These are phyloP conservation scores for Grantiella picta DNA, from an alignment of 2,113 vertebrate species.

Conservation along the genomic window DNA sequence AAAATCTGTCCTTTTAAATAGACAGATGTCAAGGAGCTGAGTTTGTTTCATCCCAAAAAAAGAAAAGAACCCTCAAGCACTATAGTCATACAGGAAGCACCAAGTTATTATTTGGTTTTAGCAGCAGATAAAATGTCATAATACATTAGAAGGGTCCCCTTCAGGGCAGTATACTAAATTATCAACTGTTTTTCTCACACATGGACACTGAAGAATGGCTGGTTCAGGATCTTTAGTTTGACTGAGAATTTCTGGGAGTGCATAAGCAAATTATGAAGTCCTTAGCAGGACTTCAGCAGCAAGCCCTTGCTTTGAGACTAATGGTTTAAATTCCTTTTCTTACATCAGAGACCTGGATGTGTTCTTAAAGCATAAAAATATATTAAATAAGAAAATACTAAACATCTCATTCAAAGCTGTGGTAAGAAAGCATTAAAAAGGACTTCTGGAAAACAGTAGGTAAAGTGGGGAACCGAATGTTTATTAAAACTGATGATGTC, in stretches of 20 bases:
- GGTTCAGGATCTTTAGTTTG: neutral
- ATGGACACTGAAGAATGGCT: neutral
- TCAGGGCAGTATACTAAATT: neutral
- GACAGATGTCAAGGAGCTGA: neutral
- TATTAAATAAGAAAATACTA: neutral
- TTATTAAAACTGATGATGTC: neutral
- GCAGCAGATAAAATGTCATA: neutral
- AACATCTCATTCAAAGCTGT: neutral
- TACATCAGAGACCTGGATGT: neutral
- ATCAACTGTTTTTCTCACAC: neutral
- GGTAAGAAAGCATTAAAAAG: neutral
- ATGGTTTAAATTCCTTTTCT: neutral
- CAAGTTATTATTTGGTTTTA: neutral
- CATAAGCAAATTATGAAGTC: neutral
- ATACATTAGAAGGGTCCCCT: neutral
- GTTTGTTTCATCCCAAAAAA: neutral
- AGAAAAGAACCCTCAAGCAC: neutral
- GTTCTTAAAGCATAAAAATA: neutral
- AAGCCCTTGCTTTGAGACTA: neutral
- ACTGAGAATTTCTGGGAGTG: neutral
- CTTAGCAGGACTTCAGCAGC: neutral
- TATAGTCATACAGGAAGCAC: fast-evolving
- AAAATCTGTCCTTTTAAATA: neutral
- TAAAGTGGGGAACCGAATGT: neutral
- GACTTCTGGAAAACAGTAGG: neutral